These are phyloP conservation scores for Lophius americanus DNA, from an alignment of 2,797 vertebrate species.

Conservation along the genomic window DNA sequence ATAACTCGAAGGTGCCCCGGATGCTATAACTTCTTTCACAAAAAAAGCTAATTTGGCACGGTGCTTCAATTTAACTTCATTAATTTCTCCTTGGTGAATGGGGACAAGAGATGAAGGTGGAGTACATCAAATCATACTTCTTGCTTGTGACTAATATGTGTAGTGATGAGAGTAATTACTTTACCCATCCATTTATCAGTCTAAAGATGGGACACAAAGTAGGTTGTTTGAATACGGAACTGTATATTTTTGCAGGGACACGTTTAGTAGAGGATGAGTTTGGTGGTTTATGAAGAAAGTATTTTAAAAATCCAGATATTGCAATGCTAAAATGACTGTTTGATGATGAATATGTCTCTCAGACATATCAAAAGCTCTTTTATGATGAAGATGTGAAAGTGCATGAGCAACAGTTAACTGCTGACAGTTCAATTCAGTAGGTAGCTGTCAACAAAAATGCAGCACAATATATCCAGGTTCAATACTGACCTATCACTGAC, in stretches of 20 bases:
- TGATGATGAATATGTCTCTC: neutral
- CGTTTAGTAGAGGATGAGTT: neutral
- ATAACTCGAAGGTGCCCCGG: slow-evolving; percentile 70
- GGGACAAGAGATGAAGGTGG: slow-evolving; percentile 53
- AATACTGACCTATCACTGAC: slow-evolving; percentile 67
- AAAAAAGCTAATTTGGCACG: slow-evolving; percentile 58
- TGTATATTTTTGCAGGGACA: slow-evolving; percentile 1
- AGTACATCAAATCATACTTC: slow-evolving; percentile 55
- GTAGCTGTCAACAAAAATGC: slow-evolving; percentile 47
- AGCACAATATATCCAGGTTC: slow-evolving; percentile 41
- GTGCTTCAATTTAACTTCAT: slow-evolving; percentile 63
- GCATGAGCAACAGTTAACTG: slow-evolving; percentile 52
- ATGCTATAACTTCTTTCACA: slow-evolving; percentile 52
- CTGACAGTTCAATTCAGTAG: slow-evolving; percentile 57
- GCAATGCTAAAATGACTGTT: neutral
- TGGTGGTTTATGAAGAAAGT: neutral
- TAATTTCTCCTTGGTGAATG: slow-evolving; percentile 66
- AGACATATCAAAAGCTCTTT: slow-evolving; percentile 15
- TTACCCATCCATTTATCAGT: slow-evolving; percentile 50
- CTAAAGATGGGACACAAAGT: slow-evolving; percentile 8
- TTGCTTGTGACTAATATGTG: slow-evolving; percentile 56
- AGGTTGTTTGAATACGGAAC: neutral
- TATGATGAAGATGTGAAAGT: slow-evolving; percentile 30
- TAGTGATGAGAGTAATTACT: slow-evolving; percentile 67
- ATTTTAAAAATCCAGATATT: neutral